phyloP scores from a whole-genome alignment of 1,140 invertebrate genomes.

The Cotesia glomerata region DNA sequence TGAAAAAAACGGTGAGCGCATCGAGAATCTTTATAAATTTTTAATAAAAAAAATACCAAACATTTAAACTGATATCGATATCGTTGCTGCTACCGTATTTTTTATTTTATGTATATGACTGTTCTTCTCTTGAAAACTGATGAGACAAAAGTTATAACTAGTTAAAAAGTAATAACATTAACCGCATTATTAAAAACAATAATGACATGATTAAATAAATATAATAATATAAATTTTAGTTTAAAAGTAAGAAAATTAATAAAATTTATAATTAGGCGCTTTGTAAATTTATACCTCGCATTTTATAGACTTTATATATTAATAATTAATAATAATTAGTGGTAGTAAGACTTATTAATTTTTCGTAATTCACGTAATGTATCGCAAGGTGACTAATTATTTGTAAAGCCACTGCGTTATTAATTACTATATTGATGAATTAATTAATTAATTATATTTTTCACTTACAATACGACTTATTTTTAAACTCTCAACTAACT shows the following conservation, averaged over 20 bases:
- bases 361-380: conserved; percentile 11
- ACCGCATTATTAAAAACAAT: not conserved
- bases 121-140: not conserved
- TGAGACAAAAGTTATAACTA: not conserved
- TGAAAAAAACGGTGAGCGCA: conserved; percentile 36
- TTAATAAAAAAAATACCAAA: too few relatives aligned
- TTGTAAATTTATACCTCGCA: conserved; percentile 55
- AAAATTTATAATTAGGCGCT: conserved; percentile 41
- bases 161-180: not conserved
- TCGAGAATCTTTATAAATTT: conserved; percentile 22
- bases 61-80: not conserved
- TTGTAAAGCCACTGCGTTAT: not conserved
- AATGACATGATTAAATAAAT: not conserved
- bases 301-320: conserved; percentile 37
- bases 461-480: conserved; percentile 32
- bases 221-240: too few relatives aligned
- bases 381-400: not conserved
- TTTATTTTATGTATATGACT: not conserved
- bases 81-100: not conserved
- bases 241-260: conserved; percentile 18
- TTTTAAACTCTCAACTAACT: conserved; percentile 53
- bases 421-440: not conserved
- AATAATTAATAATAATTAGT: conserved; percentile 37
- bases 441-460: conserved; percentile 23
- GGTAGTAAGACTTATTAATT: conserved; percentile 25